phyloP scores from a whole-genome alignment of 2,113 vertebrate species.

The Alosa alosa region DNA sequence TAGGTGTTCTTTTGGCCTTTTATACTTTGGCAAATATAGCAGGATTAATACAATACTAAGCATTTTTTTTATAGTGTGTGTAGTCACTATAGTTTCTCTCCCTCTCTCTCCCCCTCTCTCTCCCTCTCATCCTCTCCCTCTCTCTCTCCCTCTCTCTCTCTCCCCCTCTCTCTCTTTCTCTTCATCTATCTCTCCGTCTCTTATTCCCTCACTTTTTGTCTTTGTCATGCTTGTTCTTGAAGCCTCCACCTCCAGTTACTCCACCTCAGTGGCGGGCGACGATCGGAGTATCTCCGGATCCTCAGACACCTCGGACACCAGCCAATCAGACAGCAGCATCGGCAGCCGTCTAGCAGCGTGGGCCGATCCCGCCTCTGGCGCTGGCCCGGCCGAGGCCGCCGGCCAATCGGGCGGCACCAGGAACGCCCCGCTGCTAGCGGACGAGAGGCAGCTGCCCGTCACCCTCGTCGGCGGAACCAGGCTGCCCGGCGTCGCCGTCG shows the following conservation, averaged over 20 bases:
- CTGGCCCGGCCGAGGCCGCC: slow-evolving; percentile 64
- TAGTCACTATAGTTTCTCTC: too few relatives aligned
- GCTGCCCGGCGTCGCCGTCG: neutral
- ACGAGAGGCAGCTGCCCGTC: slow-evolving; percentile 69
- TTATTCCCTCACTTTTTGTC: slow-evolving; percentile 14
- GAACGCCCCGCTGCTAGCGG: slow-evolving; percentile 53
- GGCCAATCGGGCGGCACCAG: slow-evolving; percentile 54
- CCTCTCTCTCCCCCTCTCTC: too few relatives aligned
- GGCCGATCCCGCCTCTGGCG: slow-evolving; percentile 73
- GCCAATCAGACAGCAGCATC: slow-evolving; percentile 84
- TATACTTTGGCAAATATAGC: too few relatives aligned
- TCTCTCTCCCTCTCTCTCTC: too few relatives aligned
- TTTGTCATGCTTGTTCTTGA: neutral
- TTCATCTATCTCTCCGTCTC: neutral
- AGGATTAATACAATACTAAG: neutral
- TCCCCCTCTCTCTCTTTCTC: neutral
- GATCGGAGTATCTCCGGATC: slow-evolving; percentile 90
- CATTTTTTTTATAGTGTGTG: too few relatives aligned
- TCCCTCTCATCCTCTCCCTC: too few relatives aligned
- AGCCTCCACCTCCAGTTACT: slow-evolving; percentile 62
- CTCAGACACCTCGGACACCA: slow-evolving; percentile 83
- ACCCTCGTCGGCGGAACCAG: slow-evolving; percentile 59
- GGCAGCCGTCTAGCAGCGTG: slow-evolving; percentile 81
- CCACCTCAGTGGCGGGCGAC: slow-evolving; percentile 66
- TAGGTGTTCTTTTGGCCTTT: too few relatives aligned